Base-by-base conservation (phyloP, 2,113 vertebrate genomes). In the Candoia aspera region DNA sequence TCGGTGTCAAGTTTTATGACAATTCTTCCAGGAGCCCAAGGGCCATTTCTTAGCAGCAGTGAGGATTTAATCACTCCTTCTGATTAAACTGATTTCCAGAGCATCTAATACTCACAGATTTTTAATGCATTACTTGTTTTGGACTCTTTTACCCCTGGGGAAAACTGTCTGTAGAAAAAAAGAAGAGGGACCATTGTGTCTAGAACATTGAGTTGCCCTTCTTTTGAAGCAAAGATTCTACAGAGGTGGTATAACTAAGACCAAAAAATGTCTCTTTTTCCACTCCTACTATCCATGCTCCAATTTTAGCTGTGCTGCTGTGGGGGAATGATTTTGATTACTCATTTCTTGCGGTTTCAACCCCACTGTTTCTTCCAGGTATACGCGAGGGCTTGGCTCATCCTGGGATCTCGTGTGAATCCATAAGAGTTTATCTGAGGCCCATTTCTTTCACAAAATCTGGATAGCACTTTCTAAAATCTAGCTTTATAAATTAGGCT, bases 21-120 rank as follows among this genome's bases (percentile, higher is more conserved):
- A 93, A 91, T 92, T 42, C 95, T 94, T 83, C 94, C 96, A 42
- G 42, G 42, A 42, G 94, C 93, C 95, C 92, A 93, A 89, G 21
- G 85, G 92, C 94, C 95, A 94, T 95, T 79, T 95, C 95, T 90
- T 17, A 73, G 13, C 0, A 4, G 91, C 15, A 86, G 89, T 19
- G 88, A 5, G 94, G 79, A 94, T 89, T 95, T 94, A 92, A 93
- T 93, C 68, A 93, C 94, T 94, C 93, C 95, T 91, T 95, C 94
- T 94, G 95, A 96, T 96, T 95, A 95, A 95, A 92, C 91, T 89
- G 33, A 59, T 94, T 95, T 95, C 95, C 49, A 93, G 92, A 95
- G 89, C 85, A 62, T 92, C 90, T 95, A 93, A 96, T 96, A 94
- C 94, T 94, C 68, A 62, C 90, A 94, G 59, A 2, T 54, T 46